These are phyloP conservation scores for Bellardia bayeri DNA, from an alignment of 2,888 invertebrate genomes.

Conservation along the genomic window DNA sequence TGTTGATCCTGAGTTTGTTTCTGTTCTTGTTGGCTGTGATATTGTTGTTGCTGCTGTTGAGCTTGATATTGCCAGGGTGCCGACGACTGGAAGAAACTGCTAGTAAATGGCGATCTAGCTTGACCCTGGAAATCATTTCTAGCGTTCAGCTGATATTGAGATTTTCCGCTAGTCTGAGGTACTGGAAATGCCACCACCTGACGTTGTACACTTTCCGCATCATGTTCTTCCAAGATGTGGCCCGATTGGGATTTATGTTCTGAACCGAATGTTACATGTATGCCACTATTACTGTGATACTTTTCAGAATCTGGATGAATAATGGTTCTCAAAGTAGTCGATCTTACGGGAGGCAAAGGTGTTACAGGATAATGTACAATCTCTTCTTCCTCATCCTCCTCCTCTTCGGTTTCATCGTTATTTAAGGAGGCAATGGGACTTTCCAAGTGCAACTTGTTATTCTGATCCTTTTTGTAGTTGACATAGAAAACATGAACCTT, in stretches of 20 bases:
- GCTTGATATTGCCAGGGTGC: slow-evolving; percentile 68
- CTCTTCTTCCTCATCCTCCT: slow-evolving; percentile 85
- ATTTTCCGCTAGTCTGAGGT: slow-evolving; percentile 20
- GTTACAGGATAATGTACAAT: slow-evolving; percentile 84
- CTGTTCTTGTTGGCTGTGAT: slow-evolving; percentile 63
- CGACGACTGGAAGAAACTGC: slow-evolving; percentile 67
- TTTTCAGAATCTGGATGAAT: slow-evolving; percentile 94
- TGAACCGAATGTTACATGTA: slow-evolving; percentile 93
- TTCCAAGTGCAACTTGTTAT: slow-evolving; percentile 91
- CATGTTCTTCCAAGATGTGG: slow-evolving; percentile 85
- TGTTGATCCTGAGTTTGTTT: slow-evolving; percentile 64
- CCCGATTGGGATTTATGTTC: slow-evolving; percentile 84
- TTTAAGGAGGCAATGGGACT: slow-evolving; percentile 91
- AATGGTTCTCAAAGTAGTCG: slow-evolving; percentile 92
- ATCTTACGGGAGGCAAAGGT: slow-evolving; percentile 86
- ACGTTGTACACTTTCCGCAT: slow-evolving; percentile 88
- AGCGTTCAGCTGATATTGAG: slow-evolving; percentile 47
- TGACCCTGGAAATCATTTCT: slow-evolving; percentile 66
- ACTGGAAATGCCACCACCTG: slow-evolving; percentile 86
- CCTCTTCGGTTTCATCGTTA: slow-evolving; percentile 86
- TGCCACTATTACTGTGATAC: slow-evolving; percentile 91
- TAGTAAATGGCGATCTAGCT: slow-evolving; percentile 71
- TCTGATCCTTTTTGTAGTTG: slow-evolving; percentile 93
- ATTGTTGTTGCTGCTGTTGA: slow-evolving; percentile 66
- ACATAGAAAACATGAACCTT: slow-evolving; percentile 96